Evolutionary conservation across 2,888 invertebrate species (phyloP).

Genomic region (Drosophila anceps): DNA sequence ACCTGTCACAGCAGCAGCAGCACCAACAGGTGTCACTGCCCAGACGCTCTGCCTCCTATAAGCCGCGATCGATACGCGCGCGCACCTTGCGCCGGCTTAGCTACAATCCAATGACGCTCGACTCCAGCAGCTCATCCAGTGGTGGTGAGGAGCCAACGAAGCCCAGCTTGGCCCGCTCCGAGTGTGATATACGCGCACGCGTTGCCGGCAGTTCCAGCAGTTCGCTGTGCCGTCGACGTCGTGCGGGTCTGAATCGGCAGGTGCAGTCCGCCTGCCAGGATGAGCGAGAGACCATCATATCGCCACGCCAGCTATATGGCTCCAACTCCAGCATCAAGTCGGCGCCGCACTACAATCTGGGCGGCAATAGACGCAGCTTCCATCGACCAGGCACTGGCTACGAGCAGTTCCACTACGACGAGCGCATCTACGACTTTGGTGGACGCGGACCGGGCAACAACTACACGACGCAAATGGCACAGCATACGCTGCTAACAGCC

Average conservation of each 20-base stretch:
- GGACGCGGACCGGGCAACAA: constrained; percentile 83
- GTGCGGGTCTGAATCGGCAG: constrained; percentile 83
- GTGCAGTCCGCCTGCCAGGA: constrained; percentile 79
- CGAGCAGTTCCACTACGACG: constrained; percentile 81
- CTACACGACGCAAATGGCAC: constrained; percentile 59
- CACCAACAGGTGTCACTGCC: constrained; percentile 51
- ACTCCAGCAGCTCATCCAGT: constrained; percentile 87
- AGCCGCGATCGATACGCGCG: constrained; percentile 86
- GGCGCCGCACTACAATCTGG: constrained; percentile 85
- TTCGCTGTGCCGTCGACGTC: constrained; percentile 77
- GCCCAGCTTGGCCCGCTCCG: constrained; percentile 86
- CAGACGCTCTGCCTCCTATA: constrained; percentile 75
- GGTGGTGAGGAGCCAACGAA: constrained; percentile 86
- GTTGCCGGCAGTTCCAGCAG: constrained; percentile 65
- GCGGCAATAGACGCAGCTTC: constrained; percentile 66
- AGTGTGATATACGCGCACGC: constrained; percentile 86
- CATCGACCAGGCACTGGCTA: constrained; percentile 66
- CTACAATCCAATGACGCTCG: constrained; percentile 87
- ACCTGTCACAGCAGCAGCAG: constrained; percentile 17
- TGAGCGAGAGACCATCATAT: constrained; percentile 72
- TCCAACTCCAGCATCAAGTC: constrained; percentile 86
- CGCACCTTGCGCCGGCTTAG: constrained; percentile 86
- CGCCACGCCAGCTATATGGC: constrained; percentile 84
- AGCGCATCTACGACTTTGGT: constrained; percentile 84
- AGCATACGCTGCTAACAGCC: constrained; percentile 36